Percentiles rank a stretch among this genome's conserved stretches.
Conservation (phyloP, 1,140 invertebrate genomes). For the Drosophila fuyamai region DNA sequence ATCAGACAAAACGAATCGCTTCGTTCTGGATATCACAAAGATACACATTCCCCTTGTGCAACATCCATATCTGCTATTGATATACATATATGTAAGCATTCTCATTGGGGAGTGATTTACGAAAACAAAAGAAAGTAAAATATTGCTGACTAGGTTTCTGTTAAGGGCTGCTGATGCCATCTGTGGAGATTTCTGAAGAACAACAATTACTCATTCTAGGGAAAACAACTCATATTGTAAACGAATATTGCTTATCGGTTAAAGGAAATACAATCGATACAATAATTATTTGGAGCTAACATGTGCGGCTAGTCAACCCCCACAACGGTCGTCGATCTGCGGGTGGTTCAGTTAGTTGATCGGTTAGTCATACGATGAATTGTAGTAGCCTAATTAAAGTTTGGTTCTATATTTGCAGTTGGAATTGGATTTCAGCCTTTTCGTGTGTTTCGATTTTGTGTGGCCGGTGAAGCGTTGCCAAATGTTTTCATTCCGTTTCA, state of each 20-base stretch:
- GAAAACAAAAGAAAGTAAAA: slow-evolving; percentile 25
- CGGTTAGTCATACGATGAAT: slow-evolving; percentile 33
- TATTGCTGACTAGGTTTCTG: slow-evolving; percentile 8
- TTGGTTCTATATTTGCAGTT: slow-evolving; percentile 49
- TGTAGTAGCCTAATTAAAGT: slow-evolving; percentile 60
- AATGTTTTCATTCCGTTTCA: slow-evolving; percentile 38
- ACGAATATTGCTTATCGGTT: slow-evolving; percentile 31
- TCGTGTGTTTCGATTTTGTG: slow-evolving; percentile 18
- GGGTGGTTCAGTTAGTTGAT: slow-evolving; percentile 4
- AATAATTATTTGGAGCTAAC: slow-evolving; percentile 16
- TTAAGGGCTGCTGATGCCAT: not conserved
- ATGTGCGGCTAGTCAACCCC: slow-evolving; percentile 37
- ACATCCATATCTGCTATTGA: slow-evolving; percentile 14
- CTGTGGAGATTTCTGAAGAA: slow-evolving; percentile 21
- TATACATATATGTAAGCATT: slow-evolving; percentile 6
- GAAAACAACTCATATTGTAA: slow-evolving; percentile 25
- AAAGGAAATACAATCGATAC: not conserved
- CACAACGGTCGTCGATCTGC: slow-evolving; percentile 24
- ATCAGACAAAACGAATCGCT: slow-evolving; percentile 17
- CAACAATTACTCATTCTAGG: not conserved
- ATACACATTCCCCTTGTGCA: slow-evolving; percentile 3
- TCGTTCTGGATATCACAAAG: slow-evolving; percentile 1
- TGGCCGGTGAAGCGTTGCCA: slow-evolving; percentile 58
- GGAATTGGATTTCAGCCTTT: slow-evolving; percentile 51
- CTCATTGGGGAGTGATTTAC: not conserved